Conservation (phyloP, 1,140 invertebrate species). For the Heliconius melpomene region DNA sequence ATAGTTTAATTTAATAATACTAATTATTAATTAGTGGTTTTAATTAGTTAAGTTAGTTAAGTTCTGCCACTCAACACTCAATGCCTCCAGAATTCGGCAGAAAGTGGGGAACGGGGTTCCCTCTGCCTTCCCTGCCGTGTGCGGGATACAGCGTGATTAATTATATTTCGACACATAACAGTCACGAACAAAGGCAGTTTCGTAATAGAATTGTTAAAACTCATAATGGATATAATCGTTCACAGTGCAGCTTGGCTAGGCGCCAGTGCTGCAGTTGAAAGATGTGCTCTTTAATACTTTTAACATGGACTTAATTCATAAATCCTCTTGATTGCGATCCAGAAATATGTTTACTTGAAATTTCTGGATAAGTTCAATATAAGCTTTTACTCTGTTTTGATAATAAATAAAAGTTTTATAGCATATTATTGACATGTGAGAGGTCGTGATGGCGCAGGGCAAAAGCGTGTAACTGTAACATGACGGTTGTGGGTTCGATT, state of each 20-base stretch:
- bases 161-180: constrained; percentile 24
- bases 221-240: constrained; percentile 61
- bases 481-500: too few species aligned
- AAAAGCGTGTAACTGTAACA: too few species aligned
- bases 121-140: too few species aligned
- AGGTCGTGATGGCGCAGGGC: too few species aligned
- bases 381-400: not conserved
- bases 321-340: constrained; percentile 16
- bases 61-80: too few species aligned
- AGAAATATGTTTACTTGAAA: constrained; percentile 16
- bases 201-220: constrained; percentile 50
- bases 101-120: too few species aligned
- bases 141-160: too few species aligned
- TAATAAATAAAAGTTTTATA: not conserved
- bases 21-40: not conserved
- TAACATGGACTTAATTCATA: constrained; percentile 47
- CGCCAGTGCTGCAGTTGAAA: constrained; percentile 57
- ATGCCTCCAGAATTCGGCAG: too few species aligned
- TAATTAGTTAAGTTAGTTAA: too few species aligned
- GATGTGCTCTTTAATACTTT: constrained; percentile 56
- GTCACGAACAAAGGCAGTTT: constrained; percentile 36
- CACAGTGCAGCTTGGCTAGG: constrained; percentile 47
- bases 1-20: constrained; percentile 3
- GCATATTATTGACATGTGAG: not conserved
- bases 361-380: not conserved